Conservation (phyloP, 2,113 vertebrate species). For the Hymenochirus boettgeri region DNA sequence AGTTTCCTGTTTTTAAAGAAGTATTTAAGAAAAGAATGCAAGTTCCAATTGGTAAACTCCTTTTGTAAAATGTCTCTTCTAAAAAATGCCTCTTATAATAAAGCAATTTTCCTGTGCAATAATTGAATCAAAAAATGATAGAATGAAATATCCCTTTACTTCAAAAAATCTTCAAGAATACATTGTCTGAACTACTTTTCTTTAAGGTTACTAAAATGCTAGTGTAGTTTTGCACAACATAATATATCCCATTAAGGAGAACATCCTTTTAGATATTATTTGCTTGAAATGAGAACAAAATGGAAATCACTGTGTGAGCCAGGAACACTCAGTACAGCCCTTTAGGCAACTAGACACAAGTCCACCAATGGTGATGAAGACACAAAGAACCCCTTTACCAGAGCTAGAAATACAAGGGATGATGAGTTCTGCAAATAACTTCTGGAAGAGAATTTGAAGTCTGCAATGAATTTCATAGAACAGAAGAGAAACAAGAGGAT, state of each 20-base stretch:
- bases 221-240: slow-evolving; percentile 44
- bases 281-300: slow-evolving; percentile 47
- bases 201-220: slow-evolving; percentile 46
- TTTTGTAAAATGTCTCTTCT: slow-evolving; percentile 38
- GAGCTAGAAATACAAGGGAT: slow-evolving; percentile 23
- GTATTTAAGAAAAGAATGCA: slow-evolving; percentile 21
- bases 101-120: slow-evolving; percentile 38
- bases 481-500: slow-evolving; percentile 25
- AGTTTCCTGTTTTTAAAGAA: no score
- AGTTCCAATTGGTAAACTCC: slow-evolving; percentile 25
- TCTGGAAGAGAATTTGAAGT: slow-evolving; percentile 32
- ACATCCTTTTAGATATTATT: slow-evolving; percentile 46
- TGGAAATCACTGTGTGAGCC: slow-evolving; percentile 27
- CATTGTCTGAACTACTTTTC: slow-evolving; percentile 34
- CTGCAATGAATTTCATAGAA: slow-evolving; percentile 27
- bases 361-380: slow-evolving; percentile 20
- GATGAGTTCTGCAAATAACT: slow-evolving; percentile 25
- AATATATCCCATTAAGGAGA: slow-evolving; percentile 50
- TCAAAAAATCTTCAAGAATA: slow-evolving; percentile 33
- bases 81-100: slow-evolving; percentile 37
- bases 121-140: slow-evolving; percentile 37
- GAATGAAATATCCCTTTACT: slow-evolving; percentile 35
- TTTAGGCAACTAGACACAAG: slow-evolving; percentile 16
- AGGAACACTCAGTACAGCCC: slow-evolving; percentile 27
- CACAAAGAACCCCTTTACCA: background rate